Evolutionary conservation across 2,797 vertebrate species (phyloP), one percentile per base, ranked within the genome.

Genomic region (Schizothorax lantsangensis): DNA sequence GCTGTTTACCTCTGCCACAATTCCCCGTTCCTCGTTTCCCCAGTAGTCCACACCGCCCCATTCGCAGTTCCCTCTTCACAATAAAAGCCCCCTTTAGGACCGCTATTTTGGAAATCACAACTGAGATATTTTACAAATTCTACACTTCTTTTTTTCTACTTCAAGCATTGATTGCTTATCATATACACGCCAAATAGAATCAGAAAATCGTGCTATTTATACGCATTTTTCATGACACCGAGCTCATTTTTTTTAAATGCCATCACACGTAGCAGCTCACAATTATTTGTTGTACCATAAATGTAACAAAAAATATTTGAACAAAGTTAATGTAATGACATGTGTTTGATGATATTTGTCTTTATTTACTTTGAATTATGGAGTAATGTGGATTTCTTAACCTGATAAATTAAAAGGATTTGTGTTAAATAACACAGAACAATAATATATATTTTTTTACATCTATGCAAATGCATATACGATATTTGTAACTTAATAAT

Each of bases 11-110:
- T 86, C 89, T 89, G 86, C 75, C 49, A 80, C 57, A 79, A 62
- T 33, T 91, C 93, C 91, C 59, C n/a, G 82, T 84, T 86, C 81
- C 71, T 38, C 80, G 68, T 90, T 90, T 91, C 93, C 95, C 95
- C 94, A 92, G 91, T 85, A 94, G 88, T 84, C 95, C 87, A 94
- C 95, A 93, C 75, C 33, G 49, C 77, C 71, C 33, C 86, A 71
- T 69, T 36, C 81, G 6, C 19, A 12, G 12, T 26, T 19, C 15
- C 15, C 66, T 36, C 66, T 87, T 66, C 87, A 89, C 38, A 88
- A 89, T 88, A 89, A 90, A 90, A 88, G 89, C 77, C 79, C 66
- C 11, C 3, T 62, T 3, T 30, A 47, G 2, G 68, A 68, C 36
- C 43, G 52, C 64, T 57, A 69, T 47, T 59, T 43, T 38, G 30